Evolutionary conservation across 2,113 vertebrate genomes (phyloP).

Genomic region (Corythornis vintsioides): DNA sequence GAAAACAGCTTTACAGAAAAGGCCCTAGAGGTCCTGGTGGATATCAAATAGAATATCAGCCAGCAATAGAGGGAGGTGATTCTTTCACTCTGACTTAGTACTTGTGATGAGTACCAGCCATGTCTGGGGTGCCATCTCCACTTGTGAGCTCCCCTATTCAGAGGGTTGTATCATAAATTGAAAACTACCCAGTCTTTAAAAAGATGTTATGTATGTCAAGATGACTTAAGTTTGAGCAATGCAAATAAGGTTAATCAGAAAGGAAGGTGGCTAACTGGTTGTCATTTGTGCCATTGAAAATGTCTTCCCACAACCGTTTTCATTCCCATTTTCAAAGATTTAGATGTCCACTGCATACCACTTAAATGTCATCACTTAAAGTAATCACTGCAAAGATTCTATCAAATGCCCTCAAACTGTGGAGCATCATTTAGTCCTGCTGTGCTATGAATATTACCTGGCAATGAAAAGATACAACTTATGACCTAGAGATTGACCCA

Average conservation of each 20-base stretch:
- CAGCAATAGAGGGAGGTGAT: neutral
- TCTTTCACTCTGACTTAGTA: neutral
- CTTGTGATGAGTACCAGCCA: neutral
- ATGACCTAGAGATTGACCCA: conserved; percentile 17
- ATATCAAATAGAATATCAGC: neutral
- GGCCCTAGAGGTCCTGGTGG: neutral
- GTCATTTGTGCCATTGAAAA: neutral
- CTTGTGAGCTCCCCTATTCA: neutral
- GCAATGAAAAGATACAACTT: conserved; percentile 34
- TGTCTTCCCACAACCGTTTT: neutral
- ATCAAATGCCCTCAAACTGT: conserved; percentile 23
- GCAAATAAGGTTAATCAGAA: neutral
- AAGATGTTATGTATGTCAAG: neutral
- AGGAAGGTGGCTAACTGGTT: neutral
- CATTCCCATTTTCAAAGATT: conserved; percentile 16
- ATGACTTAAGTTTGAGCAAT: neutral
- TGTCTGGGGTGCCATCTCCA: neutral
- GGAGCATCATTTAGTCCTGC: conserved; percentile 32
- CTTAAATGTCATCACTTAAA: conserved; percentile 28
- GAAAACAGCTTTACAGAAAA: neutral
- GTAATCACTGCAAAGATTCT: conserved; percentile 14
- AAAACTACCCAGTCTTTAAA: neutral
- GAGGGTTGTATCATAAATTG: neutral
- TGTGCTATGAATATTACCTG: conserved; percentile 46
- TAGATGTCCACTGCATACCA: neutral